Evolutionary conservation across 2,888 invertebrate species (phyloP).

Genomic region (Eristalis arbustorum): DNA sequence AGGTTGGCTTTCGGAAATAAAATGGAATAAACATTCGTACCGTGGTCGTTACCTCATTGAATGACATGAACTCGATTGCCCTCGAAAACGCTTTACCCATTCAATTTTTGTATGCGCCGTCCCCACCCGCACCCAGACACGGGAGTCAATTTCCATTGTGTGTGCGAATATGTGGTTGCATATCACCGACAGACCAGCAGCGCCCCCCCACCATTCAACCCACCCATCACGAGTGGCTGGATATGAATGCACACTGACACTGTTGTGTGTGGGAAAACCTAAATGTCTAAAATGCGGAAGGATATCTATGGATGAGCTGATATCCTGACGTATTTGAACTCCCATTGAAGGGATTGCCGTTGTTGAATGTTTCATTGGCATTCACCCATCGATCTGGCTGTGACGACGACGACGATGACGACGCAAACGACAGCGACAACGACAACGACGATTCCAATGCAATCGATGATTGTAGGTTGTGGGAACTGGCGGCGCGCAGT

Average conservation of each 20-base stretch:
- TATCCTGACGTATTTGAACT: slow-evolving; percentile 68
- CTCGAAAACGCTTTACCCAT: slow-evolving; percentile 19
- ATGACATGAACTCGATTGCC: slow-evolving; percentile 52
- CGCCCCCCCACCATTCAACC: background rate
- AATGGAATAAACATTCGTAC: slow-evolving; percentile 25
- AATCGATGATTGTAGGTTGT: background rate
- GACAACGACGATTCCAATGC: slow-evolving; percentile 5
- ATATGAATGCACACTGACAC: background rate
- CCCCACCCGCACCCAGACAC: slow-evolving; percentile 17
- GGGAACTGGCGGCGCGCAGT: background rate
- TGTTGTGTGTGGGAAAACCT: slow-evolving; percentile 13
- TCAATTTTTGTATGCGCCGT: slow-evolving; percentile 1
- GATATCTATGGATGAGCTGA: slow-evolving; percentile 73
- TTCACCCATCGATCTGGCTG: slow-evolving; percentile 50
- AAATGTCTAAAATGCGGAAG: slow-evolving; percentile 46
- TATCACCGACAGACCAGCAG: slow-evolving; percentile 1
- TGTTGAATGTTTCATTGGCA: slow-evolving; percentile 60
- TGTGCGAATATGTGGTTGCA: slow-evolving; percentile 37
- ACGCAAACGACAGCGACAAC: background rate
- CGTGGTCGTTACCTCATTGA: background rate
- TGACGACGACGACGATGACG: slow-evolving; percentile 19
- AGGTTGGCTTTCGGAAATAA: background rate
- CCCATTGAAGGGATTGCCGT: slow-evolving; percentile 55
- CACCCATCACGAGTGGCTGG: background rate
- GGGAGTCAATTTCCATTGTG: slow-evolving; percentile 51